phyloP scores from a whole-genome alignment of 2,888 invertebrate species.

The Heliconius aoede region DNA sequence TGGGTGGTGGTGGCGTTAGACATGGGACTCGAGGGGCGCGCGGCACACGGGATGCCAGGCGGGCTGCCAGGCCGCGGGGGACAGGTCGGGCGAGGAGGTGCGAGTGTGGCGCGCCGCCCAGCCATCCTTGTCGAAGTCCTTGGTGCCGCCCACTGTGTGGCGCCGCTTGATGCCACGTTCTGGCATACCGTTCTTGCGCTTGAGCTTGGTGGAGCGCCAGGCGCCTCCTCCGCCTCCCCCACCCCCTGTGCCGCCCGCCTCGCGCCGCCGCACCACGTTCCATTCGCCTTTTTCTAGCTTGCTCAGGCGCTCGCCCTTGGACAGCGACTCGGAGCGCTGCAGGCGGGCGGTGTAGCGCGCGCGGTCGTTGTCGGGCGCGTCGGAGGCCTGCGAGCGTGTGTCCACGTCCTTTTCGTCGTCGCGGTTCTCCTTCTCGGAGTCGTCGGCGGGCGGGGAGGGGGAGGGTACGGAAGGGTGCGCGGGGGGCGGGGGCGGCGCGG shows the following conservation, averaged over 20 bases:
- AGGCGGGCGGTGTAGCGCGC: conserved; percentile 52
- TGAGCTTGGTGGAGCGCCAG: conserved; percentile 85
- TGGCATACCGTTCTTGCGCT: conserved; percentile 91
- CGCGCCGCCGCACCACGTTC: conserved; percentile 86
- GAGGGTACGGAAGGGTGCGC: conserved; percentile 64
- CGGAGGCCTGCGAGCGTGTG: conserved; percentile 85
- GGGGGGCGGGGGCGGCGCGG: conserved; percentile 59
- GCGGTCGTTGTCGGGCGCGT: conserved; percentile 74
- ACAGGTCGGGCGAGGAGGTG: conserved; percentile 84
- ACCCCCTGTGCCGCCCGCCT: conserved; percentile 65
- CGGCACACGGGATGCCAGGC: conserved; percentile 47
- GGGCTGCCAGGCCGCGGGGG: conserved; percentile 61
- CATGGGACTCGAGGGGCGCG: conserved; percentile 38
- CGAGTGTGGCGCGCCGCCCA: conserved; percentile 85
- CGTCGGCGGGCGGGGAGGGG: conserved; percentile 68
- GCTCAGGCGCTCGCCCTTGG: conserved; percentile 69
- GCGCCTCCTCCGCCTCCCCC: conserved; percentile 56
- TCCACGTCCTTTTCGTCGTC: conserved; percentile 92
- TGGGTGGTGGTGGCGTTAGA: conserved; percentile 20
- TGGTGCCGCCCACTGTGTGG: conserved; percentile 97
- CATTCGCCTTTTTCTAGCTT: conserved; percentile 89
- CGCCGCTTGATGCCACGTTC: conserved; percentile 93
- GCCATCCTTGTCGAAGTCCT: conserved; percentile 88
- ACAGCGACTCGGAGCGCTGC: conserved; percentile 63
- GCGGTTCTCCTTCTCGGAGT: conserved; percentile 76